Conservation (phyloP, 2,797 vertebrate species). For the Hydrocynus forskahlii region DNA sequence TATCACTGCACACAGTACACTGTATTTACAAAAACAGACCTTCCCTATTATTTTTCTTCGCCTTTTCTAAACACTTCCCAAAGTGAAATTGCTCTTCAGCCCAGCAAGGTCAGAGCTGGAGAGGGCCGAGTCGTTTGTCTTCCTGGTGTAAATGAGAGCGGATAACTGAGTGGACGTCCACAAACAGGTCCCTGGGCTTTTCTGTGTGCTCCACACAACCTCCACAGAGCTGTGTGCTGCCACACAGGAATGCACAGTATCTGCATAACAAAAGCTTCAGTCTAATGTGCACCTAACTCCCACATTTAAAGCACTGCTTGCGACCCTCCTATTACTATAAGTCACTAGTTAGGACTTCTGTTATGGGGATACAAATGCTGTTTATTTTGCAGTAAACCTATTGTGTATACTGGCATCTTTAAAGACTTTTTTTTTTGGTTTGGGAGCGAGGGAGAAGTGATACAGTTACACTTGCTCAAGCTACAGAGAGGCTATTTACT, state of each 20-base stretch:
- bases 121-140: conserved; percentile 63
- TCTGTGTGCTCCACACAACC: conserved; percentile 54
- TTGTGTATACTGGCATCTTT: conserved; percentile 51
- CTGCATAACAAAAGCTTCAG: conserved; percentile 59
- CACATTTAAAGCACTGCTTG: conserved; percentile 51
- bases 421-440: conserved; percentile 11
- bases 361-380: conserved; percentile 29
- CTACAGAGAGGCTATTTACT: conserved; percentile 19
- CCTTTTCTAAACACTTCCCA: conserved; percentile 49
- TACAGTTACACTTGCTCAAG: conserved; percentile 14
- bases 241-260: conserved; percentile 76
- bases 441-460: not conserved
- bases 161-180: conserved; percentile 56
- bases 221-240: conserved; percentile 74
- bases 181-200: conserved; percentile 60
- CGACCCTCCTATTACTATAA: conserved; percentile 48
- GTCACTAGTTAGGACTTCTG: conserved; percentile 47
- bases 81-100: conserved; percentile 65
- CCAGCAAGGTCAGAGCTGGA: conserved; percentile 64
- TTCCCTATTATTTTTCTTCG: conserved; percentile 61
- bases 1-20: conserved; percentile 55
- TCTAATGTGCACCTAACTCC: conserved; percentile 40
- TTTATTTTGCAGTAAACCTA: conserved; percentile 47
- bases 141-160: conserved; percentile 55
- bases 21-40: conserved; percentile 67